Conservation (phyloP, 2,888 invertebrate genomes). For the Monochamus alternatus region DNA sequence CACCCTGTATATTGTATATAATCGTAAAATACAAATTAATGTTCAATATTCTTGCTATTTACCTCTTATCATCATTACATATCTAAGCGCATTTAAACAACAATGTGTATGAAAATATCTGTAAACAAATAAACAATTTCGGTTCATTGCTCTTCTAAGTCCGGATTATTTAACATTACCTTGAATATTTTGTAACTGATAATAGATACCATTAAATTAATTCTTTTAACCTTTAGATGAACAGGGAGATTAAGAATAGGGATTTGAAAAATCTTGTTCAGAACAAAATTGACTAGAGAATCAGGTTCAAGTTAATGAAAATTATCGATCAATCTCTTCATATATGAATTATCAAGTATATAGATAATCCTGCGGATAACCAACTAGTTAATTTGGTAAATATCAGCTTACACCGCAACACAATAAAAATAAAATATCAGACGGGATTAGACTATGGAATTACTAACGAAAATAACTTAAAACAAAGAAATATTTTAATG, state of each 20-base stretch:
- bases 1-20: too few relatives aligned
- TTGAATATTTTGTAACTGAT: neutral
- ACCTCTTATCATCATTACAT: neutral
- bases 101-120: too few relatives aligned
- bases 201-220: neutral
- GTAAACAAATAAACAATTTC: neutral
- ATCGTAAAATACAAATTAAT: too few relatives aligned
- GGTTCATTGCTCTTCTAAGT: neutral
- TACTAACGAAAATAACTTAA: too few relatives aligned
- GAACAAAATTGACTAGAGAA: neutral
- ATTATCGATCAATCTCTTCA: neutral
- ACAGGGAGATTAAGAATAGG: neutral
- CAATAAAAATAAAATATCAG: too few relatives aligned
- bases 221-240: neutral
- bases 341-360: neutral
- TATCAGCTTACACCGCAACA: neutral
- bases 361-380: neutral
- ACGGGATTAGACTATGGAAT: too few relatives aligned
- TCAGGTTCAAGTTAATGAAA: neutral
- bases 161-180: neutral
- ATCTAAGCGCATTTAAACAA: neutral
- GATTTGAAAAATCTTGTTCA: neutral
- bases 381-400: neutral
- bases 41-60: neutral
- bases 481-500: too few relatives aligned